Evolutionary conservation across 2,113 vertebrate species (phyloP).

Genomic region (Accipiter virgatus): DNA sequence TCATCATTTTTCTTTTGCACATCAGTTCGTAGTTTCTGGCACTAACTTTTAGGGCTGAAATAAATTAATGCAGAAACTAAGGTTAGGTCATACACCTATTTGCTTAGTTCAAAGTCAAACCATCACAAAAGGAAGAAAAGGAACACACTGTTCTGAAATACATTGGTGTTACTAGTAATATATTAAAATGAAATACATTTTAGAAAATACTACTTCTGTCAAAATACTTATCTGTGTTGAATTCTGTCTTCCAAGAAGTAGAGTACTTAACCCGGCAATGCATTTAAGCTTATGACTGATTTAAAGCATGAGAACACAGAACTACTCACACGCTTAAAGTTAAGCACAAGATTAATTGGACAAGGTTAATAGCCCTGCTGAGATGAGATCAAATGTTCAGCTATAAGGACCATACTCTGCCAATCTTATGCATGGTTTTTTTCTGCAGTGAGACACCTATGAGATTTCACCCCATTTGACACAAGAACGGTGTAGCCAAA

Average conservation of each 20-base stretch:
- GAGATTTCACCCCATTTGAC: background rate
- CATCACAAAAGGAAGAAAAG: background rate
- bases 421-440: background rate
- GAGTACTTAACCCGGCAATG: background rate
- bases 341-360: background rate
- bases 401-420: background rate
- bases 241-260: background rate
- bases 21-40: background rate
- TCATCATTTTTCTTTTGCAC: background rate
- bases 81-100: background rate
- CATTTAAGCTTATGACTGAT: background rate
- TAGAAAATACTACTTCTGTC: background rate
- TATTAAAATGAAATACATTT: background rate
- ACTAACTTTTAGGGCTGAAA: background rate
- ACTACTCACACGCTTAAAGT: background rate
- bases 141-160: background rate
- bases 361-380: background rate
- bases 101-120: background rate
- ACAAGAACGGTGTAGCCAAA: background rate
- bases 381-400: background rate
- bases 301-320: background rate
- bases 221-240: background rate
- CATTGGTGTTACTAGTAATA: background rate
- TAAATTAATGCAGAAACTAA: slow-evolving; percentile 3
- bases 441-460: background rate